Percentiles rank a stretch among this genome's conserved stretches.
Evolutionary conservation across 2,113 vertebrate species (phyloP).

Genomic region (Myocastor coypus): DNA sequence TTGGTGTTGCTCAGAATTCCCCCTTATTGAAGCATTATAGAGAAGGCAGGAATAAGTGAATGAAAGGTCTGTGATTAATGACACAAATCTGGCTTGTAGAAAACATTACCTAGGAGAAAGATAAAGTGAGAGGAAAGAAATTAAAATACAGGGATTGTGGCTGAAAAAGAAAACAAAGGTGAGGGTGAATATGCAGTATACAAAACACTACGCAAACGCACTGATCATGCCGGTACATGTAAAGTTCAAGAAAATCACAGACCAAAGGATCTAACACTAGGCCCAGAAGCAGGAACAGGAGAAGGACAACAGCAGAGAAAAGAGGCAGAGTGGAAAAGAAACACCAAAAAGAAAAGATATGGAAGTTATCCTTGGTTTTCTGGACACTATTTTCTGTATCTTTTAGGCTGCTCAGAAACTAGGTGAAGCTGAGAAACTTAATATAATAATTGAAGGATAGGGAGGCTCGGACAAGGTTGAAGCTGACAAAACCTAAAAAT

Average conservation of each 20-base stretch:
- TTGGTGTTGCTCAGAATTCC: background rate
- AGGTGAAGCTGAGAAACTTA: too few species aligned
- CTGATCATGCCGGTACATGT: rapidly evolving
- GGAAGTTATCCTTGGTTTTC: too few species aligned
- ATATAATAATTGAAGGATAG: too few species aligned
- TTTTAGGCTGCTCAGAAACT: too few species aligned
- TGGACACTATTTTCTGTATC: too few species aligned
- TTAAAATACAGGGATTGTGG: background rate
- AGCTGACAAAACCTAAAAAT: too few species aligned
- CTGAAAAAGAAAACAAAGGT: background rate
- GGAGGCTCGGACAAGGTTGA: too few species aligned
- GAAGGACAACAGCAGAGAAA: background rate
- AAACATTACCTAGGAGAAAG: background rate
- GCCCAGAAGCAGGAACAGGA: background rate
- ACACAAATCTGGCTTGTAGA: background rate
- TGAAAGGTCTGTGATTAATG: rapidly evolving
- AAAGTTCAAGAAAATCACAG: background rate
- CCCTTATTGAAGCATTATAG: too few species aligned
- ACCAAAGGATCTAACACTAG: background rate
- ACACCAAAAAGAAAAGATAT: too few species aligned
- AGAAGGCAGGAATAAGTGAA: background rate
- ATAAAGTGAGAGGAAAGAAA: background rate
- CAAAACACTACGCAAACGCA: background rate
- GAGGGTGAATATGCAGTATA: background rate
- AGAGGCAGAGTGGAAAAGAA: background rate